Conservation (phyloP, 2,113 vertebrate genomes). For the Dissostichus mawsoni region DNA sequence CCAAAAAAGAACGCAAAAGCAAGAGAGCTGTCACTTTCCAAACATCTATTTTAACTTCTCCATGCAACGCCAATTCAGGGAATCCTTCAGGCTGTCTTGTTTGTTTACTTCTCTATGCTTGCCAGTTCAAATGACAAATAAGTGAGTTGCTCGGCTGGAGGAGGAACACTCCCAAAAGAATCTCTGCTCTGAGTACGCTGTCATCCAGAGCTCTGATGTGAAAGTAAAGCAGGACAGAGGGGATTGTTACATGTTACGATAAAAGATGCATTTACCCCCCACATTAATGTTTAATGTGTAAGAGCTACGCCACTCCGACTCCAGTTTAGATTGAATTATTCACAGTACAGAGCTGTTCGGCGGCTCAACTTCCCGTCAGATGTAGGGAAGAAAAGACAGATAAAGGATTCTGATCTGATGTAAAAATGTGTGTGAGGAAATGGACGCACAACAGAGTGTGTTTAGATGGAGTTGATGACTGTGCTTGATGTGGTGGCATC, state of each 20-base stretch:
- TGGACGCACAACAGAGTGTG: conserved; percentile 57
- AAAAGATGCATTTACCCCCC: conserved; percentile 55
- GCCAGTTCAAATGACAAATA: conserved; percentile 57
- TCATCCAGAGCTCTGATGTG: conserved; percentile 33
- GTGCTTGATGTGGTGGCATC: conserved; percentile 80
- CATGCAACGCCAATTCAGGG: conserved; percentile 25
- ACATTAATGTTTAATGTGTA: conserved; percentile 65
- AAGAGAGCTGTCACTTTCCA: conserved; percentile 43
- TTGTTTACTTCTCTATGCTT: conserved; percentile 58
- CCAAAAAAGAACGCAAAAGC: conserved; percentile 26
- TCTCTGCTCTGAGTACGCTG: conserved; percentile 39
- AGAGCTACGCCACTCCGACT: conserved; percentile 41
- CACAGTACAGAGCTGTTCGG: conserved; percentile 29
- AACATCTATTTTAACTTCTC: conserved; percentile 51
- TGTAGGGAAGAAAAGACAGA: not conserved
- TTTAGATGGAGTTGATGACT: conserved; percentile 77
- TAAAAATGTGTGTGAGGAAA: conserved; percentile 37
- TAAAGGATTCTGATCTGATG: conserved; percentile 31
- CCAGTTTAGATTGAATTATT: conserved; percentile 67
- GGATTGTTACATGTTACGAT: conserved; percentile 52
- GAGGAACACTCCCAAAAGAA: not conserved
- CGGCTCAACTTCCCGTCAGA: conserved; percentile 34
- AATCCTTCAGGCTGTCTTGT: conserved; percentile 50
- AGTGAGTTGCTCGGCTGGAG: conserved; percentile 27
- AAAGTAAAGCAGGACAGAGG: conserved; percentile 47